Conservation (phyloP, 2,888 invertebrate species). For the Macrophya annulata region DNA sequence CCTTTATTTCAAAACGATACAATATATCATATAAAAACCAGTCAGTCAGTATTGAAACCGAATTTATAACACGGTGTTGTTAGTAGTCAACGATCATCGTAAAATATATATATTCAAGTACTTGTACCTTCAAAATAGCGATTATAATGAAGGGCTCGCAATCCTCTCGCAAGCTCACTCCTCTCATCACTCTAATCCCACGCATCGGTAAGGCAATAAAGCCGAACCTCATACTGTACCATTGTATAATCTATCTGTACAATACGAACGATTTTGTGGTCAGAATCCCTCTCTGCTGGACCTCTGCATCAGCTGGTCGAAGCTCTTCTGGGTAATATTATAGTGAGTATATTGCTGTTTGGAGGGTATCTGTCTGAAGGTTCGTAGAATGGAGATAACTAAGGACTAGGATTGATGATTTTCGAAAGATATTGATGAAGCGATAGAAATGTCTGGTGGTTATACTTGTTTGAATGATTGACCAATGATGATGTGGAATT, state of each 20-base stretch:
- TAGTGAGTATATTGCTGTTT: neutral
- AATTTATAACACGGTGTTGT: neutral
- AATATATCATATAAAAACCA: neutral
- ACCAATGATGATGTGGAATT: neutral
- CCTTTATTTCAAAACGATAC: neutral
- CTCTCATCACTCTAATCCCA: neutral
- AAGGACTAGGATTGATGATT: conserved; percentile 11
- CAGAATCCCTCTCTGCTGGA: neutral
- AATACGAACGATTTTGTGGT: conserved; percentile 15
- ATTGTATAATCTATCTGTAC: conserved; percentile 22
- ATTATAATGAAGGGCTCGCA: neutral
- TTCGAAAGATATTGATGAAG: neutral
- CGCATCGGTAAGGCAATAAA: conserved; percentile 1
- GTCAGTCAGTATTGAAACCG: neutral
- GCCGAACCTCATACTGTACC: neutral
- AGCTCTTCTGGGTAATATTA: conserved; percentile 19
- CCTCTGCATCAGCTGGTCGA: conserved; percentile 10
- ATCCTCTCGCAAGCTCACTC: neutral
- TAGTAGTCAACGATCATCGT: neutral
- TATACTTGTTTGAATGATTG: neutral
- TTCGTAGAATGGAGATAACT: conserved; percentile 13
- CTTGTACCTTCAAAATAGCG: neutral
- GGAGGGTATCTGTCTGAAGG: neutral
- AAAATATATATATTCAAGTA: no score
- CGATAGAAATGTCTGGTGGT: no score